Percentiles rank a stretch among this genome's conserved stretches.
Evolutionary conservation across 30 jellyfish, hydroid and myxozoan species (phyloP).

Genomic region (Clytia hemisphaerica): DNA sequence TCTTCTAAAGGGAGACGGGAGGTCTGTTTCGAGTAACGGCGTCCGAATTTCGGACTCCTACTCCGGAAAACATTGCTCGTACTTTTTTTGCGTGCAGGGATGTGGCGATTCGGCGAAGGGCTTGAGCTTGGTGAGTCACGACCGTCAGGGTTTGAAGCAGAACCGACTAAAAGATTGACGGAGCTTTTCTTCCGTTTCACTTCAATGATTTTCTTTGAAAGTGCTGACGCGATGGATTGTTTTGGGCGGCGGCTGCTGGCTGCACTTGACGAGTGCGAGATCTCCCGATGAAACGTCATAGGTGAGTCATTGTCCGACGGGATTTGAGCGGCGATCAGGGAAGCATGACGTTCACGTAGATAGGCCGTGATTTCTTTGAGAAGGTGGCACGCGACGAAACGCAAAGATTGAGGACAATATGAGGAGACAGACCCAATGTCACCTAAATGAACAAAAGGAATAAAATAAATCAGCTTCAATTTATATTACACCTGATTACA

Average conservation of each 20-base stretch:
- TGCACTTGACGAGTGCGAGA: neutral
- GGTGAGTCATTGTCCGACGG: conserved; percentile 19
- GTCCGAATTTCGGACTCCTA: conserved; percentile 31
- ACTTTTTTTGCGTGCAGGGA: no score
- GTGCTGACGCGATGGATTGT: conserved; percentile 12
- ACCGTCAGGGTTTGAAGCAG: no score
- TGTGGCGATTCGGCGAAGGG: no score
- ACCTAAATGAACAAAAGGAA: conserved; percentile 41
- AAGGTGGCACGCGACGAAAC: conserved; percentile 69
- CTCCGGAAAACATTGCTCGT: no score
- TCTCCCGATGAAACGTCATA: no score
- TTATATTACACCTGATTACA: no score
- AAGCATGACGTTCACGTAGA: conserved; percentile 87
- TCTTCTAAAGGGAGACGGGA: neutral
- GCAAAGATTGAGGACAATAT: conserved; percentile 60
- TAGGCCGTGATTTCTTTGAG: conserved; percentile 73
- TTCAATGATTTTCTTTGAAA: conserved; percentile 15
- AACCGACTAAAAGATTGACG: no score
- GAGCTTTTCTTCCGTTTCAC: conserved; percentile 42
- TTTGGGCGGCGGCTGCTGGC: conserved; percentile 6
- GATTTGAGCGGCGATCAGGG: no score
- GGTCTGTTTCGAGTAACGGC: conserved; percentile 18
- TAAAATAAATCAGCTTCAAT: neutral
- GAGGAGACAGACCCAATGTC: conserved; percentile 43
- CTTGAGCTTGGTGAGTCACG: no score